phyloP scores from a whole-genome alignment of 2,797 vertebrate species.

The Tarsius wallacei region DNA sequence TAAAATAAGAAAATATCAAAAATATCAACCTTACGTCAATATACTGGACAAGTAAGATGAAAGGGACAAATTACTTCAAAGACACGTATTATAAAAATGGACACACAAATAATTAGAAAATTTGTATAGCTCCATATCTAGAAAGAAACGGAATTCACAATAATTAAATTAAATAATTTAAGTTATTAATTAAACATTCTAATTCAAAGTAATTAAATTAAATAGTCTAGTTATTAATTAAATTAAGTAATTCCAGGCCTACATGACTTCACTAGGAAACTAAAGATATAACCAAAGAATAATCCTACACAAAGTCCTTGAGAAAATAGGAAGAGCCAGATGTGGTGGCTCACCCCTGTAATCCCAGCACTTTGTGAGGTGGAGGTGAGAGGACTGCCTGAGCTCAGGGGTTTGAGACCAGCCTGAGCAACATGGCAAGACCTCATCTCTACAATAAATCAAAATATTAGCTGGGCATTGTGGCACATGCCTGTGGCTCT shows the following conservation, averaged over 20 bases:
- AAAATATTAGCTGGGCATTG: no score
- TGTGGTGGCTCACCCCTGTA: no score
- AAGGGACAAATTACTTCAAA: slow-evolving; percentile 12
- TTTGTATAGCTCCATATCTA: neutral
- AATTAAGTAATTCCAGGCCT: slow-evolving; percentile 27
- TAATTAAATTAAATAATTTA: neutral
- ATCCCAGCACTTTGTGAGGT: no score
- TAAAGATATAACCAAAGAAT: slow-evolving; percentile 8
- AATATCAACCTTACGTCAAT: neutral
- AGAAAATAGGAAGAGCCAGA: neutral
- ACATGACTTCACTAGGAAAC: neutral
- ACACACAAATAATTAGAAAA: neutral
- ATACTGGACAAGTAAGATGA: neutral
- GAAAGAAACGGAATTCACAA: slow-evolving; percentile 43
- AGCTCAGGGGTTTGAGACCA: no score
- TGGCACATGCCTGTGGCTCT: no score
- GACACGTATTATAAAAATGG: neutral
- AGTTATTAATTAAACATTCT: no score
- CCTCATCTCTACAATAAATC: no score
- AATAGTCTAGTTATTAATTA: no score
- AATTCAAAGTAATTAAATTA: no score
- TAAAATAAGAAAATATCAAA: neutral
- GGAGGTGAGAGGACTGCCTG: no score
- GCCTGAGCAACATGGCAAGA: no score
- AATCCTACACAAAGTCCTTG: slow-evolving; percentile 1